Evolutionary conservation across 2,888 invertebrate genomes (phyloP), one percentile per base, ranked within the genome.

Genomic region (Phania funesta): DNA sequence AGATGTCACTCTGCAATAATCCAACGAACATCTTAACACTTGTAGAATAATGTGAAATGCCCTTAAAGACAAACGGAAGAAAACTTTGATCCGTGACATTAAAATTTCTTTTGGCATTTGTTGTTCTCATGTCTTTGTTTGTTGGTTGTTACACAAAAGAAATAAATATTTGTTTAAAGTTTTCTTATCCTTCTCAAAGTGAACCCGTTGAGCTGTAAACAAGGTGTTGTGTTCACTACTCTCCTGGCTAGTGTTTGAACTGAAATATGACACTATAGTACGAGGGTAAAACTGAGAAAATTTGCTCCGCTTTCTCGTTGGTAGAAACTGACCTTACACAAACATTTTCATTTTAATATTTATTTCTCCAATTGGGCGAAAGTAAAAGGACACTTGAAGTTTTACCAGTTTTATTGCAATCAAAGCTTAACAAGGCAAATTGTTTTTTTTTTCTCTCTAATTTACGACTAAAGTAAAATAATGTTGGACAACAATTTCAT

Each of bases 171-270:
- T 35, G 26, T 50, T 52, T 18, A 50, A 70, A 60, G 4, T 4
- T 35, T 22, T 38, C n/a, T 44, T n/a, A 20, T 44, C 75, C 83
- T 83, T 84, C 76, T 82, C 18, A 20, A 64, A 74, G 35, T 11
- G 48, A 65, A 65, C 26, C 56, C 18, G 46, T 41, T 54, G 41
- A 64, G 32, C 9, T 64, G 73, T 74, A 46, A 64, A 64, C 22
- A 35, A 56, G 46, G 18, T 54, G 52, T 46, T 20, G 11, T 9
- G 46, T 20, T 46, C 11, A 26, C 26, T 18, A 38, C 0, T 11
- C 16, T 60, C 11, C 11, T 20, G 9, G 20, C n/a, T 20, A 16
- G 7, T 44, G 18, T 44, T 20, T 46, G 20, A 11, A 18, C 5
- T 24, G 0, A 2, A 11, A 48, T 18, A 11, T 16, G 26, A 46